Base-by-base conservation (phyloP, 2,888 invertebrate species). In the Actias luna region DNA sequence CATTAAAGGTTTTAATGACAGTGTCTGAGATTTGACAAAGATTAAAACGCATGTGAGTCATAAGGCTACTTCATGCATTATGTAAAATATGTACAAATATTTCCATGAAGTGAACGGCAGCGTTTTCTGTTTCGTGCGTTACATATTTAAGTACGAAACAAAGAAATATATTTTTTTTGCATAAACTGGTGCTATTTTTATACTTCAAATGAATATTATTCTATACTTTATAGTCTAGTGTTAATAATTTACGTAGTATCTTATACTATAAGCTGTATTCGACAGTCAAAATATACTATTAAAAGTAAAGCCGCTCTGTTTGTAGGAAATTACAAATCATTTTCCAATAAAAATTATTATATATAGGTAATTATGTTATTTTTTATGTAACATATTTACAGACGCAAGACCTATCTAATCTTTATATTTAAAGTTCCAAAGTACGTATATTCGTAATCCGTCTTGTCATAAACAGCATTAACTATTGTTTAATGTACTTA, bases 21-120 rank as follows among this genome's bases (percentile, higher is more conserved):
- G 61, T 62, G 57, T 58, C 63, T 46, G 63, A 70, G 71, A 74
- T 72, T 69, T 70, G 68, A 64, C 64, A 60, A 63, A 72, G 69
- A 70, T 72, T 67, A 70, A 67, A 69, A 66, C 63, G 63, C 66
- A 66, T 70, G 62, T 68, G 74, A 74, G 65, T 72, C 72, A 73
- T 63, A 63, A 67, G 65, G 60, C 60, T 63, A 61, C 66, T 69
- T 61, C 61, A 67, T 62, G 64, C 65, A 64, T 68, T 59, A 67
- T 62, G 62, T 61, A 61, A 33, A 50, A 57, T 35, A 46, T 55
- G 63, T 59, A 61, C 52, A 61, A 63, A 63, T 63, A 59, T 65
- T 64, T 65, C 65, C 63, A 62, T 64, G 65, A 65, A 65, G 55
- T 63, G 62, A 59, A 65, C 63, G 65, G 61, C 61, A 63, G 31